Evolutionary conservation across 2,888 invertebrate species (phyloP).

Genomic region (Hypercompe scribonia): DNA sequence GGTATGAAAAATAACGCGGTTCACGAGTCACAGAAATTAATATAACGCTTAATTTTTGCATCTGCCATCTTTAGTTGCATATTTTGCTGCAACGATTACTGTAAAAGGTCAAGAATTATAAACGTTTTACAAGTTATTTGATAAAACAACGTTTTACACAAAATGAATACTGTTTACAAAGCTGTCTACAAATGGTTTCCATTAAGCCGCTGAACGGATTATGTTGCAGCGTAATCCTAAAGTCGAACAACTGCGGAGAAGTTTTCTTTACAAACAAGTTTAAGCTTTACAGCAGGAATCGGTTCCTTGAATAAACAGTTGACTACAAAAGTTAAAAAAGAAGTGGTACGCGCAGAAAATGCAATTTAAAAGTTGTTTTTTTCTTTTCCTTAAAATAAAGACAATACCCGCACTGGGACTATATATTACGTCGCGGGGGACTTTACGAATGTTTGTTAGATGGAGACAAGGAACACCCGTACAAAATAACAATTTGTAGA

Average conservation of each 20-base stretch:
- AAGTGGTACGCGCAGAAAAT: conserved; percentile 10
- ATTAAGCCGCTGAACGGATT: conserved; percentile 14
- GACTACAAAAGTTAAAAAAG: conserved; percentile 16
- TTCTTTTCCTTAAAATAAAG: too few species aligned
- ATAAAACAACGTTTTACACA: not conserved
- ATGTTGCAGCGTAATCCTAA: conserved; percentile 15
- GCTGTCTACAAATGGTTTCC: conserved; percentile 8
- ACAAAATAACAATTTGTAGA: too few species aligned
- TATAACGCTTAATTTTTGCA: not conserved
- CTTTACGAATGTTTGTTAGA: too few species aligned
- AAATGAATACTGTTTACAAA: not conserved
- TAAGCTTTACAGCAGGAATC: conserved; percentile 37
- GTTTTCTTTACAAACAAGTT: conserved; percentile 29
- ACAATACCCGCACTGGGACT: too few species aligned
- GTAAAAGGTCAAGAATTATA: not conserved
- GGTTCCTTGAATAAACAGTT: conserved; percentile 13
- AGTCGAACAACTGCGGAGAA: conserved; percentile 14
- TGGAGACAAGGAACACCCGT: too few species aligned
- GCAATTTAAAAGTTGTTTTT: not conserved
- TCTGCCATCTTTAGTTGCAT: not conserved
- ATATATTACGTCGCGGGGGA: too few species aligned
- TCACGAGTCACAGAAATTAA: not conserved
- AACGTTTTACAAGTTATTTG: not conserved
- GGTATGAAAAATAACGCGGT: too few species aligned
- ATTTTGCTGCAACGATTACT: not conserved